These are phyloP conservation scores for Anseranas semipalmata DNA, from an alignment of 2,113 vertebrate genomes.

Conservation along the genomic window DNA sequence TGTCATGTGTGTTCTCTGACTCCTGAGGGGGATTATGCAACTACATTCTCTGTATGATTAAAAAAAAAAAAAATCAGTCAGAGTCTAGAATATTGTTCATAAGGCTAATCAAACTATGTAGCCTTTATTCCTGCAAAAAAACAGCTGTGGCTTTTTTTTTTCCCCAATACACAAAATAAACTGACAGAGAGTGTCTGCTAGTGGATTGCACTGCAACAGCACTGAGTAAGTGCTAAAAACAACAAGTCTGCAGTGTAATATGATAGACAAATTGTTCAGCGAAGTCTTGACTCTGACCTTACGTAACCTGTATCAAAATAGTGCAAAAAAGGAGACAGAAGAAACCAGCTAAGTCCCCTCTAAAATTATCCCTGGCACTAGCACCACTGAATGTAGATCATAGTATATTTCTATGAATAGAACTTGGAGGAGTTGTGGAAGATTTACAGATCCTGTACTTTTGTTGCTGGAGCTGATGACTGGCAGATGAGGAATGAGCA, in stretches of 20 bases:
- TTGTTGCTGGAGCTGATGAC: constrained; percentile 46
- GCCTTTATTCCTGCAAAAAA: neutral
- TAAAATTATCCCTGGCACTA: constrained; percentile 72
- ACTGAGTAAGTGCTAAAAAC: neutral
- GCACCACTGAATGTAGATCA: constrained; percentile 41
- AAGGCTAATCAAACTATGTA: neutral
- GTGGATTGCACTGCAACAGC: constrained; percentile 14
- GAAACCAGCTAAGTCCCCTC: constrained; percentile 60
- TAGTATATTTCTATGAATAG: constrained; percentile 66
- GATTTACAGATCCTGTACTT: constrained; percentile 49
- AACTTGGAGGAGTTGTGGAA: constrained; percentile 12
- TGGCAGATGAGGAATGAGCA: constrained; percentile 1
- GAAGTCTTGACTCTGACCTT: constrained; percentile 31
- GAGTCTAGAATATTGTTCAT: neutral
- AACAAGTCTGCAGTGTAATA: neutral
- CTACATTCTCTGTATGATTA: neutral
- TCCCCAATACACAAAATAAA: constrained; percentile 29
- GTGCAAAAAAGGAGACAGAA: constrained; percentile 58
- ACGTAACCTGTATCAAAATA: constrained; percentile 45
- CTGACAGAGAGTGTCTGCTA: constrained; percentile 1
- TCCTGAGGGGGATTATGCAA: neutral
- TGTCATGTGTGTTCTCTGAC: neutral
- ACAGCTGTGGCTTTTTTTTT: too few relatives aligned
- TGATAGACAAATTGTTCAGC: constrained; percentile 34
- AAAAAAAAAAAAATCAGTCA: neutral